Evolutionary conservation across 1,140 invertebrate species (phyloP).

Genomic region (Drosophila lowei): DNA sequence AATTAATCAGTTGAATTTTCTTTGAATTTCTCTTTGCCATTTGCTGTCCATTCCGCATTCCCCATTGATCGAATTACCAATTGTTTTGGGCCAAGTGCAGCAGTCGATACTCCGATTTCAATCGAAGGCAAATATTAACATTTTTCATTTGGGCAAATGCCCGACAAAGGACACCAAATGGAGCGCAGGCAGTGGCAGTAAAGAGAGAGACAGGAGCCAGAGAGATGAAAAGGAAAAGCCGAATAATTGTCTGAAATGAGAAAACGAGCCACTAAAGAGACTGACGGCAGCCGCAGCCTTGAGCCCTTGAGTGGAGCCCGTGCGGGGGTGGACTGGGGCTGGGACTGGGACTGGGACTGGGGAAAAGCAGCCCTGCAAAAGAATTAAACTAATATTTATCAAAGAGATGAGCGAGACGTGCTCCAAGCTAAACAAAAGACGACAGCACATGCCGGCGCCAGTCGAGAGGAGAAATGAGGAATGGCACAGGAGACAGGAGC

Average conservation of each 20-base stretch:
- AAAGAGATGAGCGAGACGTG: conserved; percentile 76
- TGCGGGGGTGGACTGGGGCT: conserved; percentile 10
- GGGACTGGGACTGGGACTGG: conserved; percentile 7
- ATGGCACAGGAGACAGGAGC: conserved; percentile 11
- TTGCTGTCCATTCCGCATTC: conserved; percentile 1
- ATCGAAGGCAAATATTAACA: conserved; percentile 68
- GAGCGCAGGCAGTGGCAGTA: neutral
- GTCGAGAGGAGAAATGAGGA: conserved; percentile 44
- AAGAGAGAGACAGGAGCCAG: conserved; percentile 6
- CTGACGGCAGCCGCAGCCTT: conserved; percentile 18
- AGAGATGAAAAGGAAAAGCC: conserved; percentile 19
- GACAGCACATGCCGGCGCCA: conserved; percentile 63
- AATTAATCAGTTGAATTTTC: conserved; percentile 24
- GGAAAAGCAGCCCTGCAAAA: conserved; percentile 24
- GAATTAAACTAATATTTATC: conserved; percentile 81
- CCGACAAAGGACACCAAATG: conserved; percentile 42
- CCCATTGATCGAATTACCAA: conserved; percentile 46
- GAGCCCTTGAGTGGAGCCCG: conserved; percentile 6
- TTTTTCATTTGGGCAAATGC: conserved; percentile 51
- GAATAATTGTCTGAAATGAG: conserved; percentile 48
- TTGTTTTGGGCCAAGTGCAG: conserved; percentile 4
- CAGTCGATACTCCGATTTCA: conserved; percentile 58
- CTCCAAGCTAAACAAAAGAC: conserved; percentile 74
- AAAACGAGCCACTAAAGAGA: conserved; percentile 58
- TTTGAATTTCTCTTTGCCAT: conserved; percentile 1